phyloP scores from a whole-genome alignment of 2,888 invertebrate species.

The Andrena bicolor region DNA sequence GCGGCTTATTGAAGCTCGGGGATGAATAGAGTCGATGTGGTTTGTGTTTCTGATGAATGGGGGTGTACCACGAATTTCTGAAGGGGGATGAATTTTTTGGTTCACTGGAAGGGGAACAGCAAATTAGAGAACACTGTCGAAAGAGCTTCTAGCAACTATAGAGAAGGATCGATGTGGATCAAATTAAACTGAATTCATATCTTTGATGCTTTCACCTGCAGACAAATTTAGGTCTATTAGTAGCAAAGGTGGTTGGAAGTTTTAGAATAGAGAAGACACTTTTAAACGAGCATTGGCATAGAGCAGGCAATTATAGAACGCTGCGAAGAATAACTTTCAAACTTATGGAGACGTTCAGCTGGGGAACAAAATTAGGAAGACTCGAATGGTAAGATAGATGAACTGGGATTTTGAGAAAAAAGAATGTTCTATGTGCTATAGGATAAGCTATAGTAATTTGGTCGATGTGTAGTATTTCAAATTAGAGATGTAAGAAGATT shows the following conservation, averaged over 20 bases:
- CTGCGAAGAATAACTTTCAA: not conserved
- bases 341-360: not conserved
- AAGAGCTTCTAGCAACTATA: too few species aligned
- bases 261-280: not conserved
- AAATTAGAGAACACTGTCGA: too few species aligned
- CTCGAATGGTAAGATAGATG: not conserved
- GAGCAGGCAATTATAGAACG: too few species aligned
- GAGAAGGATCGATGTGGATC: too few species aligned
- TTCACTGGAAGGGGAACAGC: too few species aligned
- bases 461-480: too few species aligned
- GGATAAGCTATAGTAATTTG: not conserved
- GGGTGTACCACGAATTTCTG: not conserved
- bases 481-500: too few species aligned
- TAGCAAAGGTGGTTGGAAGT: not conserved
- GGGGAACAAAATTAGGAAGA: not conserved
- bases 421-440: not conserved
- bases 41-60: slow-evolving; percentile 1
- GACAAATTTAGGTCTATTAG: too few species aligned
- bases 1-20: not conserved
- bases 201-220: too few species aligned
- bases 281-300: not conserved
- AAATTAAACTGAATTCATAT: too few species aligned
- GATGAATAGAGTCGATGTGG: not conserved
- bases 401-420: not conserved
- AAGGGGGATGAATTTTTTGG: too few species aligned